Base-by-base conservation (phyloP, 2,113 vertebrate genomes). In the Bubo bubo region DNA sequence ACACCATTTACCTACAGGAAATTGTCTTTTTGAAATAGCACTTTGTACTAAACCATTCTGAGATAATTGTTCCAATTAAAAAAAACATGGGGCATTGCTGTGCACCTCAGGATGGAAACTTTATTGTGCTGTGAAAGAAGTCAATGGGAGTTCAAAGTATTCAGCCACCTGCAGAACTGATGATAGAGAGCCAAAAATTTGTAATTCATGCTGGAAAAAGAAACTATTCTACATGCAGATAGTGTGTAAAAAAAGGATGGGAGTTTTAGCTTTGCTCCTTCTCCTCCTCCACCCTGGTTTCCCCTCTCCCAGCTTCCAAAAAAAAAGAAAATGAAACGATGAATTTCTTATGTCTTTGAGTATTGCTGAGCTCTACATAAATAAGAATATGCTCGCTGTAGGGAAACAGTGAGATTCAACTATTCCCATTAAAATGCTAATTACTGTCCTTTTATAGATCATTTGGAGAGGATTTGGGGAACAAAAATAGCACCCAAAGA, bases 51-150 rank as follows among this genome's bases (percentile, higher is more conserved):
- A 93, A 71, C 74, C 71, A 47, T 94, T 94, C 71, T 76, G 89
- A 94, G 89, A 95, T 97, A 97, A 97, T 95, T 96, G 95, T 88
- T 79, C 74, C 84, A 97, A 93, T 95, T 97, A 96, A 97, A 93
- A 97, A 93, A 94, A 93, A 90, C 88, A 86, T 12, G 59, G 85
- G 89, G 41, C 84, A 93, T 93, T 86, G 87, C 94, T 95, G 80
- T 91, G 84, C 84, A 93, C 67, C 77, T 97, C 73, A 45, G 95
- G 91, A 91, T 90, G 37, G 71, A 79, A 96, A 93, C 67, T 85
- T 91, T 93, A 95, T 88, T 95, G 87, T 83, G 84, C 84, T 74
- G 77, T 62, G 94, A 86, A 91, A 86, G 77, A 90, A 96, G 89
- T 97, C 95, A 96, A 81, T 75, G 73, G 87, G 89, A 96, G 90